A percentile compares a stretch with the other conserved stretches of the same genome.
These are phyloP conservation scores for Pterois miles DNA, from an alignment of 2,797 vertebrate species.

Conservation along the genomic window DNA sequence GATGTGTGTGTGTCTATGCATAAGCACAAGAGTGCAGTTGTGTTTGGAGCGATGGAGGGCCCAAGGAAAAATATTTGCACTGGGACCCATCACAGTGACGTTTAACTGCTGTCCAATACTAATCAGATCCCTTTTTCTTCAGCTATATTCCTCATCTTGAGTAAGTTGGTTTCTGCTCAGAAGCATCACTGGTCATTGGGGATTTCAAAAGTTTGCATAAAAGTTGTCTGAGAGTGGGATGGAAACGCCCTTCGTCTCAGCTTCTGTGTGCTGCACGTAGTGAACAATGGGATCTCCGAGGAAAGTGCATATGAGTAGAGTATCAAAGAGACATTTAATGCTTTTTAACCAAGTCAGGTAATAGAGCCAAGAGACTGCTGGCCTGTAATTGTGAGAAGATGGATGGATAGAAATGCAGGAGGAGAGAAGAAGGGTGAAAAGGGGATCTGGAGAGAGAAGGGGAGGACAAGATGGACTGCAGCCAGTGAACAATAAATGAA, in stretches of 20 bases:
- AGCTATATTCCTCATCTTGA: background rate
- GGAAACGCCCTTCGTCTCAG: background rate
- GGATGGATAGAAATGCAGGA: constrained; percentile 21
- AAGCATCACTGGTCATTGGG: background rate
- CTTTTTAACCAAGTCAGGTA: constrained; percentile 31
- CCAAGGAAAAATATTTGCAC: background rate
- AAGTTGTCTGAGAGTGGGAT: background rate
- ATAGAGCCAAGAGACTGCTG: constrained; percentile 7
- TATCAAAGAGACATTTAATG: constrained; percentile 2
- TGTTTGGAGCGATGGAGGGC: too few species aligned
- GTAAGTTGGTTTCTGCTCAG: background rate
- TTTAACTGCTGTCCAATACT: background rate
- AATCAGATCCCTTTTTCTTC: background rate
- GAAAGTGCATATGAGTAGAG: background rate
- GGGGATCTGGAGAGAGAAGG: background rate
- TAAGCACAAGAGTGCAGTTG: too few species aligned
- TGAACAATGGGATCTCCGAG: background rate
- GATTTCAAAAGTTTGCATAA: background rate
- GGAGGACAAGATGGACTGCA: constrained; percentile 18
- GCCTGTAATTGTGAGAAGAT: constrained; percentile 51
- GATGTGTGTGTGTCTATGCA: too few species aligned
- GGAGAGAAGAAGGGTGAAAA: constrained; percentile 5
- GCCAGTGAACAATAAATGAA: constrained; percentile 27
- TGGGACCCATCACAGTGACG: too few species aligned
- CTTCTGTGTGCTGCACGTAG: background rate